Conservation (phyloP, 2,888 invertebrate species). For the Therioaphis trifolii region DNA sequence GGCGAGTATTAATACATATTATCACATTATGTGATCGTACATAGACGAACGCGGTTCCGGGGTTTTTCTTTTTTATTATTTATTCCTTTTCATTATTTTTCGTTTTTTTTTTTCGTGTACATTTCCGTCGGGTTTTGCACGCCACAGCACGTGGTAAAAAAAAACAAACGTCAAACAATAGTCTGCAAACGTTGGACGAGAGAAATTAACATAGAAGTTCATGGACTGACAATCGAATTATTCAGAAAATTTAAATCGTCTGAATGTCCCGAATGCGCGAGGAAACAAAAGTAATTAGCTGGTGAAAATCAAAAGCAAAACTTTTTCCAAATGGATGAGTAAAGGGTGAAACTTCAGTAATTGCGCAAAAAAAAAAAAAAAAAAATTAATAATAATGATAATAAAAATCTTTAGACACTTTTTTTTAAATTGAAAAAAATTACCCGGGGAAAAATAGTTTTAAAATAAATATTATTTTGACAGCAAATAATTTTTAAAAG, state of each 20-base stretch:
- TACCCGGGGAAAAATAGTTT: slow-evolving; percentile 32
- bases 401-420: slow-evolving; percentile 38
- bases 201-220: slow-evolving; percentile 21
- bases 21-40: background rate
- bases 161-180: slow-evolving; percentile 25
- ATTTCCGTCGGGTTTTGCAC: background rate
- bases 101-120: background rate
- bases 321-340: slow-evolving; percentile 34
- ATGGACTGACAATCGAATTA: slow-evolving; percentile 37
- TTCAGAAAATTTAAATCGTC: slow-evolving; percentile 48
- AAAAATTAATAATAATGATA: slow-evolving; percentile 27
- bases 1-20: no score
- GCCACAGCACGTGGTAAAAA: background rate
- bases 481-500: slow-evolving; percentile 27
- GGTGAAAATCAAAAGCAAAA: slow-evolving; percentile 40
- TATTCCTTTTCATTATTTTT: no score
- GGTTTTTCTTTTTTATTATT: no score
- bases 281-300: slow-evolving; percentile 41
- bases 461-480: slow-evolving; percentile 50
- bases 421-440: slow-evolving; percentile 49
- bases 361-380: slow-evolving; percentile 14
- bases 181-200: slow-evolving; percentile 4
- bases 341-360: slow-evolving; percentile 43
- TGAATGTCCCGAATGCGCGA: background rate
- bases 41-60: background rate